Evolutionary conservation across 2,888 invertebrate species (phyloP), one percentile per base, ranked within the genome.

Genomic region (Eledone cirrhosa): DNA sequence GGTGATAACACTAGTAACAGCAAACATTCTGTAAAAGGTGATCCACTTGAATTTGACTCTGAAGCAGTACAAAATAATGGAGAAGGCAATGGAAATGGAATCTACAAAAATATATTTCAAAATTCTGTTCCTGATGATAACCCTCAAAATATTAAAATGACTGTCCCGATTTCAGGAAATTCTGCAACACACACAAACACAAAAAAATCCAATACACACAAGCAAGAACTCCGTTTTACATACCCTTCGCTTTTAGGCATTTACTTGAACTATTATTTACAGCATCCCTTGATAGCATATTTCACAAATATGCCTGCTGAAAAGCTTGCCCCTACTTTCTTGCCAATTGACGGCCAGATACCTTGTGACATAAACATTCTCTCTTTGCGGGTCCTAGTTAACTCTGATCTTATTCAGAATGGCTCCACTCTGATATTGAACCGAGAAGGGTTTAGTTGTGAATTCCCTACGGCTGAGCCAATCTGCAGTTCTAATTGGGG

Each of bases 341-440:
- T 78, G 31, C 85, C 85, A 0, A 27, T 83, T n/a, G 59, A 82
- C 33, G 76, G 78, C 48, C 80, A 87, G 19, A 75, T 88, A 59
- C 86, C 88, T n/a, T 88, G 88, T 85, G 87, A 88, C 83, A 78
- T 84, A 2, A 81, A 83, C 59, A 31, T 86, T 27, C 84, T 87
- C n/a, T 86, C 83, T 78, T 78, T 88, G 74, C 84, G 86, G 41
- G 86, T 85, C 41, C 80, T 88, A 41, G 83, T 84, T 47, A 86
- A 83, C 31, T 81, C 84, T 8, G 84, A 87, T 75, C 77, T 85
- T 19, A 78, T 82, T n/a, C 86, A 86, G 78, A 86, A 85, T 78
- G 87, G 86, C 27, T 87, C 87, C n/a, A 86, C 86, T 79, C 48
- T 88, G 19, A 83, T 87, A 31, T 77, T 88, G n/a, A 87, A 88